Conservation (phyloP, 2,113 vertebrate species). For the Pelecanus crispus region DNA sequence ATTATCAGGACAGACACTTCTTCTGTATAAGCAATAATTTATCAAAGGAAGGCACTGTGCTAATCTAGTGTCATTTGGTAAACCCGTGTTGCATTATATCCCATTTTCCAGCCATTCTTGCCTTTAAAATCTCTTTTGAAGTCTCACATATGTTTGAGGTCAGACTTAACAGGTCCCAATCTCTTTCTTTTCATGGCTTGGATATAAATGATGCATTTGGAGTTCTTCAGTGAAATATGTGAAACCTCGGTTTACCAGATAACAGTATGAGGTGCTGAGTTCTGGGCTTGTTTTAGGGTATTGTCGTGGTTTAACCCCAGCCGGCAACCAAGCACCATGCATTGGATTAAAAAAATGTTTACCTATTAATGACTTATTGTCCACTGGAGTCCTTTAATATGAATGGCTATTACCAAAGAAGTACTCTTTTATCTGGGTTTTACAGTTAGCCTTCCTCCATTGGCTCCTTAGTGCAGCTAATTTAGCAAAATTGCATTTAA, state of each 20-base stretch:
- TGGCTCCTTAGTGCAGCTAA: slow-evolving; percentile 60
- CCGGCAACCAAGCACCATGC: too few species aligned
- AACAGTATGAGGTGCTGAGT: neutral
- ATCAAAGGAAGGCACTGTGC: neutral
- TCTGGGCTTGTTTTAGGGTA: neutral
- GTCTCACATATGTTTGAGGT: neutral
- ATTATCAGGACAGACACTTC: neutral
- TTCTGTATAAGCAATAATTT: neutral
- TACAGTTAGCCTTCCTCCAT: slow-evolving; percentile 41
- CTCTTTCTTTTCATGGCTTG: neutral
- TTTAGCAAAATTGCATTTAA: slow-evolving; percentile 73
- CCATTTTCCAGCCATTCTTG: neutral
- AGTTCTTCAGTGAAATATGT: neutral
- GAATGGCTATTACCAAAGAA: slow-evolving; percentile 7
- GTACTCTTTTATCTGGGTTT: slow-evolving; percentile 46
- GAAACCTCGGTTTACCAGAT: neutral
- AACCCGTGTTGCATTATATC: neutral
- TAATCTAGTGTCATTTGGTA: neutral
- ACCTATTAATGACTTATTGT: neutral
- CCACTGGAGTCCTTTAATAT: neutral
- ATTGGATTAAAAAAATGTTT: slow-evolving; percentile 1
- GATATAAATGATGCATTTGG: neutral
- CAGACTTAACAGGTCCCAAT: neutral
- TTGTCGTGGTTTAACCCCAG: too few species aligned
- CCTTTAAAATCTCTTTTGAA: neutral